A percentile compares a stretch with the other conserved stretches of the same genome.
Evolutionary conservation across 2,888 invertebrate genomes (phyloP).

Genomic region (Drosophila falleni): DNA sequence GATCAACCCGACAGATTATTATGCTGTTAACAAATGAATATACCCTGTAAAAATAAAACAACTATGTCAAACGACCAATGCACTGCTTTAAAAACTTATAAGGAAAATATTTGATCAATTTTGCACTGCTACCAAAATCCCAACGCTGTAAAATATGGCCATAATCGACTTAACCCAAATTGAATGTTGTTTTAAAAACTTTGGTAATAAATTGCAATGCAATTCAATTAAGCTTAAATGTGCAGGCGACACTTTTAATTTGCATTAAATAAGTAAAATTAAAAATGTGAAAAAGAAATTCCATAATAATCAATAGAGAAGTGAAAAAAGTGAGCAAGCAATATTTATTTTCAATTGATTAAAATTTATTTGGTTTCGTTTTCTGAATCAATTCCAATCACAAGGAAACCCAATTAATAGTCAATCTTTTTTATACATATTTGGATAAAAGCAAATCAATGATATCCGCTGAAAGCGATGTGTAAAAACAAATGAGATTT

Average conservation of each 20-base stretch:
- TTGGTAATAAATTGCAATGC: conserved; percentile 30
- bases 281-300: not conserved
- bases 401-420: conserved; percentile 17
- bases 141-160: conserved; percentile 7
- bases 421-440: conserved; percentile 21
- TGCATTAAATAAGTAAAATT: conserved; percentile 5
- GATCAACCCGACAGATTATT: not conserved
- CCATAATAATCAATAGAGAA: not conserved
- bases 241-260: conserved; percentile 20
- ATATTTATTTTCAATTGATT: conserved; percentile 5
- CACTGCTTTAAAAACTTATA: not conserved
- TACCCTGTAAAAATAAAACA: not conserved
- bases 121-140: conserved; percentile 1
- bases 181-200: conserved; percentile 32
- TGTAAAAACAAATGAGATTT: conserved; percentile 51
- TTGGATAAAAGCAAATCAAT: conserved; percentile 39
- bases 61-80: not conserved
- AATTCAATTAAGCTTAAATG: conserved; percentile 35
- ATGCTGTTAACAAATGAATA: not conserved
- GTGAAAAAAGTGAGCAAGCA: not conserved
- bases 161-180: conserved; percentile 49
- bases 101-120: not conserved
- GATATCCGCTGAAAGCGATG: conserved; percentile 38
- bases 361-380: not conserved
- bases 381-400: not conserved